Conservation (phyloP, 2,888 invertebrate species). For the Diachrysia chrysitis region DNA sequence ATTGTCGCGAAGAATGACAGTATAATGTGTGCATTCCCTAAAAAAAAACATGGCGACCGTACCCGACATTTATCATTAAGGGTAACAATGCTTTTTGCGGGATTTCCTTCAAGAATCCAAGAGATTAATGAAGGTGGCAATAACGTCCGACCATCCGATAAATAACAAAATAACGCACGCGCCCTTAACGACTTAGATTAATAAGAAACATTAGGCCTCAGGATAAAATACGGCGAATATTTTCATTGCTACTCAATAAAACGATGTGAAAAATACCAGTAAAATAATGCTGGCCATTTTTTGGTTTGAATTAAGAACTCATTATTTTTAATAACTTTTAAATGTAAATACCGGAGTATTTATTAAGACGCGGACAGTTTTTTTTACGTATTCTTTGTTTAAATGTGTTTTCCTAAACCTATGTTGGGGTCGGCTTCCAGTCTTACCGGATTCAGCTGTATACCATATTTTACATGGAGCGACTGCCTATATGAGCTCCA, state of each 20-base stretch:
- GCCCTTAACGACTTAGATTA: constrained; percentile 79
- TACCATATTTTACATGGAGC: too few species aligned
- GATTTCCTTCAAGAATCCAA: constrained; percentile 85
- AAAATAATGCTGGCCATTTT: neutral
- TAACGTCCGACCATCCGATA: constrained; percentile 83
- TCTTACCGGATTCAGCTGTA: too few species aligned
- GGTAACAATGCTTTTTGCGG: constrained; percentile 86
- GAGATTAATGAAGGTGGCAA: constrained; percentile 87
- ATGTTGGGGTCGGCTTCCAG: too few species aligned
- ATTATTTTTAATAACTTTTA: too few species aligned
- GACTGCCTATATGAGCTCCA: too few species aligned
- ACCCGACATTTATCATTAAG: constrained; percentile 84
- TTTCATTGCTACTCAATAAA: constrained; percentile 53
- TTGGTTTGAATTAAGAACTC: neutral
- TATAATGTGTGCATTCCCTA: constrained; percentile 47
- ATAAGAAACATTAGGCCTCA: constrained; percentile 74
- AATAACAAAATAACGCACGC: constrained; percentile 85
- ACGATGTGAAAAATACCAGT: constrained; percentile 24
- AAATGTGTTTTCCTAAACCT: too few species aligned
- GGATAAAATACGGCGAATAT: constrained; percentile 62
- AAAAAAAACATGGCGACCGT: constrained; percentile 55
- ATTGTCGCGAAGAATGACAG: constrained; percentile 22
- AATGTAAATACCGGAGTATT: too few species aligned
- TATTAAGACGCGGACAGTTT: too few species aligned
- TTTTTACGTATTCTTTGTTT: too few species aligned